These are phyloP conservation scores for Brachylomia viminalis DNA, from an alignment of 2,888 invertebrate species.

Conservation along the genomic window DNA sequence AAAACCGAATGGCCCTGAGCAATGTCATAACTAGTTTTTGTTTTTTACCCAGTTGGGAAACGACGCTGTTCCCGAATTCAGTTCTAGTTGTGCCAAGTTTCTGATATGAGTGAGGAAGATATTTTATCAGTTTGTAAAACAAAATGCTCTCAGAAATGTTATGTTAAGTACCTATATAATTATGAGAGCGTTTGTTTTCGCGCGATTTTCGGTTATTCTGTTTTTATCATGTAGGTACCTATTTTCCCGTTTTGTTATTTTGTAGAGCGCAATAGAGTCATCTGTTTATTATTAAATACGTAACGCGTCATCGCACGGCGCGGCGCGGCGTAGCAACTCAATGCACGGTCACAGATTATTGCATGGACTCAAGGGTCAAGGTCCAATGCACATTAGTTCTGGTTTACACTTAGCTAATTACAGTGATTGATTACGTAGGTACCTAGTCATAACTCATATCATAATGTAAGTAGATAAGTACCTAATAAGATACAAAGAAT, in stretches of 20 bases:
- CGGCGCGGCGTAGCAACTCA: constrained; percentile 2
- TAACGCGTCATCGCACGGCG: not conserved
- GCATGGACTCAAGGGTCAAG: constrained; percentile 14
- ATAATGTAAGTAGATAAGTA: not conserved
- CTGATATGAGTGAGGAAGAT: constrained; percentile 8
- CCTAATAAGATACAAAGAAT: not conserved
- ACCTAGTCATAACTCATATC: not conserved
- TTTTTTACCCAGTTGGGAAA: constrained; percentile 31
- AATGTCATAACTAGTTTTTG: constrained; percentile 33
- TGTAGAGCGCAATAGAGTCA: not conserved
- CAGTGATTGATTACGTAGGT: too few relatives aligned
- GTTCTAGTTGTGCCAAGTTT: constrained; percentile 46
- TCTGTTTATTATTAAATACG: constrained; percentile 8
- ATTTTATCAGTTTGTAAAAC: not conserved
- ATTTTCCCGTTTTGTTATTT: constrained; percentile 13
- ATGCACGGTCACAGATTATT: constrained; percentile 13
- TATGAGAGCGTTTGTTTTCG: constrained; percentile 22
- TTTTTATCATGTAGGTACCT: constrained; percentile 7
- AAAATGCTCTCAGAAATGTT: not conserved
- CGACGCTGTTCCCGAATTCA: constrained; percentile 8
- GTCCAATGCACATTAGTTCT: constrained; percentile 21
- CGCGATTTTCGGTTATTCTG: constrained; percentile 9
- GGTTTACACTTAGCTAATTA: constrained; percentile 1
- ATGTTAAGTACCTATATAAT: too few relatives aligned
- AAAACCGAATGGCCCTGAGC: constrained; percentile 13